These are phyloP conservation scores for Hipposideros armiger DNA, from an alignment of 2,113 vertebrate species.

Conservation along the genomic window DNA sequence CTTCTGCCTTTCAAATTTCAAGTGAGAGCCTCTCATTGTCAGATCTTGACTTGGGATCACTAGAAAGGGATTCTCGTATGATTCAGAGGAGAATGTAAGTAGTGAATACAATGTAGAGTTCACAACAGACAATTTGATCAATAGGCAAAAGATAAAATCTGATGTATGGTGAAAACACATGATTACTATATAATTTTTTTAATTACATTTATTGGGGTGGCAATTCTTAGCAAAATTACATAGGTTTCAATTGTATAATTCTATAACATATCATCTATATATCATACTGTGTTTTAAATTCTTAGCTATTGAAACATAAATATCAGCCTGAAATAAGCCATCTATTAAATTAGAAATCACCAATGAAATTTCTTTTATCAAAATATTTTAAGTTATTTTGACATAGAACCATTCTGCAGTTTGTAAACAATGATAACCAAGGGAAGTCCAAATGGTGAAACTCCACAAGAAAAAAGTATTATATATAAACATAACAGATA, in stretches of 20 bases:
- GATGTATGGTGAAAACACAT: fast-evolving
- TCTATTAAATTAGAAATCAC: background rate
- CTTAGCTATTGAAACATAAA: background rate
- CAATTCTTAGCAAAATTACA: too few species aligned
- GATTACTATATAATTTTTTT: background rate
- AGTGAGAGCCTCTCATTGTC: background rate
- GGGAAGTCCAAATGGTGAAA: background rate
- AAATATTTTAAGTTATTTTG: slow-evolving; percentile 4
- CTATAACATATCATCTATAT: too few species aligned
- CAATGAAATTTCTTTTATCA: background rate
- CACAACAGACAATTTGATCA: background rate
- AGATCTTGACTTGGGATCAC: background rate
- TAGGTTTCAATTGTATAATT: too few species aligned
- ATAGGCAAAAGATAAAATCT: background rate
- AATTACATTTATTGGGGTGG: background rate
- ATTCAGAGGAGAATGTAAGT: background rate
- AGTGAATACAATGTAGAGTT: background rate
- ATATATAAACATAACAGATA: background rate
- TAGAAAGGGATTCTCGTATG: background rate
- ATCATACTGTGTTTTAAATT: background rate
- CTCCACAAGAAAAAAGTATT: background rate
- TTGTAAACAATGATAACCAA: background rate
- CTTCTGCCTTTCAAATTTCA: background rate
- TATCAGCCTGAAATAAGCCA: background rate
- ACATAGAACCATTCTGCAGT: background rate